phyloP scores from a whole-genome alignment of 92 coral and sea anemone genomes.

The Muricea muricata region DNA sequence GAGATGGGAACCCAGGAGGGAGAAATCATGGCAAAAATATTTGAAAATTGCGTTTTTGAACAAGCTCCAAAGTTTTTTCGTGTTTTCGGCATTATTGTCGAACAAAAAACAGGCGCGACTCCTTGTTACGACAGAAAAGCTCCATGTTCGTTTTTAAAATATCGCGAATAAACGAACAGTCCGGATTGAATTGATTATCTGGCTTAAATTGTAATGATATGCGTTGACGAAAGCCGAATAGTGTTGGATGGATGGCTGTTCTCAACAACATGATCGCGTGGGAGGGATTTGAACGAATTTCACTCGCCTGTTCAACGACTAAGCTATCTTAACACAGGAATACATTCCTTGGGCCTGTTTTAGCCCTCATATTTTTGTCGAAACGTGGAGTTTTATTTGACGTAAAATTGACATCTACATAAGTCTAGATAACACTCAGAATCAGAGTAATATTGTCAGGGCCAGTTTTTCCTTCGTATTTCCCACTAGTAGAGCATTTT shows the following conservation, averaged over 20 bases:
- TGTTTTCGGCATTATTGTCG: not conserved
- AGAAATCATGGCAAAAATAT: not conserved
- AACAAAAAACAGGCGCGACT: not conserved
- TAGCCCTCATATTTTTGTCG: not conserved
- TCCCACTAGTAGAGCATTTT: too few relatives aligned
- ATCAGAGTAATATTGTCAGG: too few relatives aligned
- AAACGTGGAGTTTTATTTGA: too few relatives aligned
- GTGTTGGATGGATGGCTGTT: not conserved
- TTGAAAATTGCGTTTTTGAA: not conserved
- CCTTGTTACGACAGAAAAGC: not conserved
- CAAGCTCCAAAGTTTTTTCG: not conserved
- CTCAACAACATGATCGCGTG: not conserved
- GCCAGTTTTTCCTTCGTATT: too few relatives aligned
- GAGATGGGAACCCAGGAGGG: constrained; percentile 4
- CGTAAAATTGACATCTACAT: too few relatives aligned
- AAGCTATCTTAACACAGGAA: too few relatives aligned
- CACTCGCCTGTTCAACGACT: not conserved
- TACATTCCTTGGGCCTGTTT: too few relatives aligned
- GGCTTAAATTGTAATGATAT: constrained; percentile 7
- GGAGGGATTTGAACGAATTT: not conserved
- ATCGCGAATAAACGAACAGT: not conserved
- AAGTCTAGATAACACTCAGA: too few relatives aligned
- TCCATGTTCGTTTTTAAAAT: not conserved
- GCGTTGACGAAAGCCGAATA: constrained; percentile 32
- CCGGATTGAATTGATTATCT: not conserved